Base-by-base conservation (phyloP, 2,888 invertebrate species). In the Argynnis bischoffii region DNA sequence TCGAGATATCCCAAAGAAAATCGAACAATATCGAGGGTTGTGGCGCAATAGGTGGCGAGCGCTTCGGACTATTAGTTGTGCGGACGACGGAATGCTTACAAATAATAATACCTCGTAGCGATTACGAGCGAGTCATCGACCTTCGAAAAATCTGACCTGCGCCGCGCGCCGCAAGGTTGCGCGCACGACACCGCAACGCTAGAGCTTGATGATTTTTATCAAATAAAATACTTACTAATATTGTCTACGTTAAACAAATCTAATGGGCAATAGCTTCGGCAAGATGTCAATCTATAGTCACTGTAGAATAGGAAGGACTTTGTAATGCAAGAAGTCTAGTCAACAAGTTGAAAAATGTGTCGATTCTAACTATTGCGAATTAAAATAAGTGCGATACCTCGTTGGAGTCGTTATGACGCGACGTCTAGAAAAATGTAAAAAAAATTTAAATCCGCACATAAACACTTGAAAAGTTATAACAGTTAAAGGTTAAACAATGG, bases 71-170 rank as follows among this genome's bases (percentile, higher is more conserved):
- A 78, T 78, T 77, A 79, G 78, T 76, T 74, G 77, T 69, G 76
- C 78, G 80, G 82, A 81, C 77, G 66, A 75, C 78, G 80, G 82
- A 82, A 82, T 80, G 80, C 83, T 85, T 76, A 83, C 83, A 85
- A 88, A 88, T 89, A 91, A 90, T 89, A 90, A 89, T 89, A 88
- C 83, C 83, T 83, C 80, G 84, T 72, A 79, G 74, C 78, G 86
- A 85, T 89, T 88, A 88, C 87, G 82, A 79, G 76, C 87, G 84
- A 90, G 92, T 92, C 92, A 92, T 87, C 88, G 92, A 92, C 92
- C 92, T 92, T 92, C 91, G 87, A 90, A 92, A 92, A 85, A 90
- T 92, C 89, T 91, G 90, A 91, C 91, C 90, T 90, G 90, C 86
- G 87, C 83, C 79, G 85, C 81, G 82, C 85, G 81, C 79, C 82